phyloP scores from a whole-genome alignment of 2,113 vertebrate species.

The Ia io region DNA sequence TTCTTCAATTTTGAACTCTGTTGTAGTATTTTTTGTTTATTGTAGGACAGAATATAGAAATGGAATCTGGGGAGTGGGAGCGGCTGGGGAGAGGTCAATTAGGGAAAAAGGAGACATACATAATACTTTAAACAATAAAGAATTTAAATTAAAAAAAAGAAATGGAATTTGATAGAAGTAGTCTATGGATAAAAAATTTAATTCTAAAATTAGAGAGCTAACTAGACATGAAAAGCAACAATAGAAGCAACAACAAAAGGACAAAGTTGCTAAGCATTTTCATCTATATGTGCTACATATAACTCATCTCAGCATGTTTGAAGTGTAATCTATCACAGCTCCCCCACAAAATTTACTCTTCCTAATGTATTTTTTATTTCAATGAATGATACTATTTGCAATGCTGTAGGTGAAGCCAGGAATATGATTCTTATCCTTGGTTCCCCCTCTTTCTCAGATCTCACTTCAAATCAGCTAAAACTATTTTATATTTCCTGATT shows the following conservation, averaged over 20 bases:
- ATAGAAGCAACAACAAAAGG: neutral
- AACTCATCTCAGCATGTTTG: neutral
- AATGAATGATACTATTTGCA: neutral
- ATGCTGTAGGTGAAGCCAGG: neutral
- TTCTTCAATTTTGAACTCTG: neutral
- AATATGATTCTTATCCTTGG: neutral
- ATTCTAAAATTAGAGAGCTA: neutral
- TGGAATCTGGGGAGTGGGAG: neutral
- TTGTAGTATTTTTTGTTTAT: neutral
- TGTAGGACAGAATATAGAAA: neutral
- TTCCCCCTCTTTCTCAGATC: neutral
- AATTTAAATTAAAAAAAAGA: neutral
- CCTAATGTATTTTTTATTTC: neutral
- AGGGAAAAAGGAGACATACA: too few species aligned
- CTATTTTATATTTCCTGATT: neutral
- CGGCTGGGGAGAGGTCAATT: too few species aligned
- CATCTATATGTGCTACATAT: neutral
- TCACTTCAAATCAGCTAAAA: neutral
- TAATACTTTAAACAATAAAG: too few species aligned
- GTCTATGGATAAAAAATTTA: neutral
- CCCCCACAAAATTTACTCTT: neutral
- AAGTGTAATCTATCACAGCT: neutral
- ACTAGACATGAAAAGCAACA: neutral
- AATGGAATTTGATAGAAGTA: neutral
- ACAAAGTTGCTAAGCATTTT: neutral